Percentiles rank a stretch among this genome's conserved stretches.
These are phyloP conservation scores for Acleris sparsana DNA, from an alignment of 2,888 invertebrate species.

Conservation along the genomic window DNA sequence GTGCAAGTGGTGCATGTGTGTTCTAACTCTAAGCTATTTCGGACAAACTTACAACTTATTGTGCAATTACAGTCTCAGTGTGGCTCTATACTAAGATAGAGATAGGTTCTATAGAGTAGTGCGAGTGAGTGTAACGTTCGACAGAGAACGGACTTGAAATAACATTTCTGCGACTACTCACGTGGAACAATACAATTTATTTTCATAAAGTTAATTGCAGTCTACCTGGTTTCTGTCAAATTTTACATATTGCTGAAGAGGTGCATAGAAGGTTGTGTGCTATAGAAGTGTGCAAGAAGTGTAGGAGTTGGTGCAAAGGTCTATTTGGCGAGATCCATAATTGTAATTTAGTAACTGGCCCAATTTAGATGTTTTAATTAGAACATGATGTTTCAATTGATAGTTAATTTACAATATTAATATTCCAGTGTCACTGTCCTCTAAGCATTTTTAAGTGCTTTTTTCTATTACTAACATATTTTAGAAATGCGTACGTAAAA, in stretches of 20 bases:
- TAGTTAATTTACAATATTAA: too few relatives aligned
- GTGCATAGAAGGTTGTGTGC: conserved; percentile 78
- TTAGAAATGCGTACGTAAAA: too few relatives aligned
- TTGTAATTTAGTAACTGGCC: conserved; percentile 37
- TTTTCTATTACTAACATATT: too few relatives aligned
- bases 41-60: conserved; percentile 68
- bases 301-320: conserved; percentile 75
- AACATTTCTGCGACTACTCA: background rate
- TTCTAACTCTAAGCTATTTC: conserved; percentile 72
- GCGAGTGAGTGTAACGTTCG: conserved; percentile 55
- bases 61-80: conserved; percentile 69
- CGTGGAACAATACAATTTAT: background rate
- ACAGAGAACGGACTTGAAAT: conserved; percentile 13
- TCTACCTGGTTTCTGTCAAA: conserved; percentile 15
- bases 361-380: too few relatives aligned
- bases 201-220: background rate
- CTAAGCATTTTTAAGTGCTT: too few relatives aligned
- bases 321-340: conserved; percentile 76
- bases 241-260: conserved; percentile 62
- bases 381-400: too few relatives aligned
- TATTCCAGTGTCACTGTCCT: too few relatives aligned
- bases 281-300: conserved; percentile 67
- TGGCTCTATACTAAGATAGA: conserved; percentile 76
- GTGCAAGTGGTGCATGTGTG: conserved; percentile 65
- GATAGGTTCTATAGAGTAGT: conserved; percentile 68